phyloP scores from a whole-genome alignment of 2,888 invertebrate species.

The Aleiodes leptofemur region DNA sequence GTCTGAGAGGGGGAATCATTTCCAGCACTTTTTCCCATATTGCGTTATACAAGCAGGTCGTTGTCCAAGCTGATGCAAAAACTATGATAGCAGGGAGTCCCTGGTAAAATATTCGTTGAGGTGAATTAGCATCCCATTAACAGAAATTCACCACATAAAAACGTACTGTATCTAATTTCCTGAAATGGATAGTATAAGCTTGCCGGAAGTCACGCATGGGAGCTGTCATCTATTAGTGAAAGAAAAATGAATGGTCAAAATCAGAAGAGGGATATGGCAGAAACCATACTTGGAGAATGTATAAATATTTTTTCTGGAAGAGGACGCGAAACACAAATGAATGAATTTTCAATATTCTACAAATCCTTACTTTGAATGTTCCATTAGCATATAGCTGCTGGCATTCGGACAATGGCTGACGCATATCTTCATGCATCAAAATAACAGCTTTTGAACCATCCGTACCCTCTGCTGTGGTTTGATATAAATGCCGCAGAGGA shows the following conservation, averaged over 20 bases:
- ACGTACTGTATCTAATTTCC: slow-evolving; percentile 1
- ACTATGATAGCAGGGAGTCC: slow-evolving; percentile 34
- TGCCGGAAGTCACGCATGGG: neutral
- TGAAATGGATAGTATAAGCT: slow-evolving; percentile 1
- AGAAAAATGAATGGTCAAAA: too few species aligned
- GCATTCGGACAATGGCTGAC: neutral
- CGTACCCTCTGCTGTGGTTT: neutral
- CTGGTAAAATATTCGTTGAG: slow-evolving; percentile 29
- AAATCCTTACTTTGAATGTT: neutral
- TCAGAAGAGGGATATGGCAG: too few species aligned
- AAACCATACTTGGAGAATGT: too few species aligned
- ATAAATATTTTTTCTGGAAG: too few species aligned
- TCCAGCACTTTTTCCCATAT: slow-evolving; percentile 22
- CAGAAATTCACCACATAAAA: neutral
- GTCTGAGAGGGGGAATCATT: slow-evolving; percentile 17
- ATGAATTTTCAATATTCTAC: too few species aligned
- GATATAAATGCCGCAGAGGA: neutral
- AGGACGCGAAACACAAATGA: too few species aligned
- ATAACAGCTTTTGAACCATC: neutral
- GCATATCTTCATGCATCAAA: too few species aligned
- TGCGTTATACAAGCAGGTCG: slow-evolving; percentile 27
- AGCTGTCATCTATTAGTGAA: too few species aligned
- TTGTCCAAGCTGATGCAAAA: slow-evolving; percentile 33
- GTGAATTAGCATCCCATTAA: neutral
- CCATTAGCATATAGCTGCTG: neutral